phyloP scores from a whole-genome alignment of 2,113 vertebrate genomes.

The Xiphophorus couchianus region DNA sequence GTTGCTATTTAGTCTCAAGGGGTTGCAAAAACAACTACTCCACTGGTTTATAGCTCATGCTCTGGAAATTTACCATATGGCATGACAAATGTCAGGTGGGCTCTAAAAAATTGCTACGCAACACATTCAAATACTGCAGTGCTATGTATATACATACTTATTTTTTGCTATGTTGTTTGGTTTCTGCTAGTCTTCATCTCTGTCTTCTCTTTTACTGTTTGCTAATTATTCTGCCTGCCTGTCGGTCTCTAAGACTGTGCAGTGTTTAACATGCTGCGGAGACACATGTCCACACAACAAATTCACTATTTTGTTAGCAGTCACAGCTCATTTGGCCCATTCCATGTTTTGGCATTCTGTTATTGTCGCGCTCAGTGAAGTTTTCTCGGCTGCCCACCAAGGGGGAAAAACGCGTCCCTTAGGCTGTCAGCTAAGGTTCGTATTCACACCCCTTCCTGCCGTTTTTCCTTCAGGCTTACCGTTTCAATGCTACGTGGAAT shows the following conservation, averaged over 20 bases:
- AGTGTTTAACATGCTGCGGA: slow-evolving; percentile 61
- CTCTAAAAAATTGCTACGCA: slow-evolving; percentile 27
- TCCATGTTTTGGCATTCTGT: slow-evolving; percentile 67
- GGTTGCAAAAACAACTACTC: slow-evolving; percentile 29
- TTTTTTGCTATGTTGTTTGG: slow-evolving; percentile 14
- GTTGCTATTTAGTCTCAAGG: slow-evolving; percentile 24
- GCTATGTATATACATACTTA: slow-evolving; percentile 26
- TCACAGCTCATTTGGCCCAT: slow-evolving; percentile 74
- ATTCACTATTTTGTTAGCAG: slow-evolving; percentile 64
- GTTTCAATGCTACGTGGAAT: slow-evolving; percentile 25
- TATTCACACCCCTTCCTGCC: slow-evolving; percentile 36
- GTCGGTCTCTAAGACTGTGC: slow-evolving; percentile 40
- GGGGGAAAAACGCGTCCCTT: slow-evolving; percentile 51
- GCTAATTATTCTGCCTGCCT: slow-evolving; percentile 39
- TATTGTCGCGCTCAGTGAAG: slow-evolving; percentile 67
- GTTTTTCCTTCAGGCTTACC: slow-evolving; percentile 45
- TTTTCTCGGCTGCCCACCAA: slow-evolving; percentile 55
- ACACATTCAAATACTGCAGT: slow-evolving; percentile 2
- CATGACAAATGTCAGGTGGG: slow-evolving; percentile 51
- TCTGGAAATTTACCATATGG: slow-evolving; percentile 49
- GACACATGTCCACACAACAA: slow-evolving; percentile 67
- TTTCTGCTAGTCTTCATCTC: slow-evolving; percentile 29
- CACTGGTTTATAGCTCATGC: slow-evolving; percentile 20
- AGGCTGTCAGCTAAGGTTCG: slow-evolving; percentile 57
- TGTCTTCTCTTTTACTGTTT: slow-evolving; percentile 18